Conservation (phyloP, 2,888 invertebrate species). For the Drosophila mayaguana region DNA sequence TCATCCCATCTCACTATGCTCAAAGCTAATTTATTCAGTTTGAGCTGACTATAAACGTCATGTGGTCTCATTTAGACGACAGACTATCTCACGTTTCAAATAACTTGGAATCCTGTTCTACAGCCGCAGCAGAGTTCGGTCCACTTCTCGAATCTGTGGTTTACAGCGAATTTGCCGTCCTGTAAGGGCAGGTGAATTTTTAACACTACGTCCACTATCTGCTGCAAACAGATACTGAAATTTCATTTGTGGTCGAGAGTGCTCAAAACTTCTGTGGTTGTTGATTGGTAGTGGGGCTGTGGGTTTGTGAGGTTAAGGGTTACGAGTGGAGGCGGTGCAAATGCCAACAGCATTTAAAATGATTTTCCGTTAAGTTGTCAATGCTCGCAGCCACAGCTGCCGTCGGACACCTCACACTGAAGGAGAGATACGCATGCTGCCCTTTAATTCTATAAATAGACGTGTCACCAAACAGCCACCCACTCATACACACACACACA, state of each 20-base stretch:
- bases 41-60: background rate
- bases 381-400: constrained; percentile 26
- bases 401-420: constrained; percentile 27
- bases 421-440: constrained; percentile 3
- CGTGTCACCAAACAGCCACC: background rate
- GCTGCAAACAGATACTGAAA: constrained; percentile 6
- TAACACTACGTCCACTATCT: constrained; percentile 2
- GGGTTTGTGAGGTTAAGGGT: background rate
- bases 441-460: constrained; percentile 43
- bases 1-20: background rate
- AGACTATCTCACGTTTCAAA: background rate
- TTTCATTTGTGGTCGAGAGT: constrained; percentile 34
- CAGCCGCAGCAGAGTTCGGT: background rate
- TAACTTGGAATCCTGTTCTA: background rate
- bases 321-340: constrained; percentile 7
- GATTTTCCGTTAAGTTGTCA: constrained; percentile 70
- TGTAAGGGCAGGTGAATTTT: constrained; percentile 2
- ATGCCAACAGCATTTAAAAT: constrained; percentile 58
- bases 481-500: constrained; percentile 1
- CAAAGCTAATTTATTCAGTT: background rate
- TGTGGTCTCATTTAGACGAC: background rate
- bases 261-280: constrained; percentile 30
- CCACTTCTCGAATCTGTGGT: background rate
- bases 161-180: background rate
- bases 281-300: background rate